Evolutionary conservation across 1,140 invertebrate species (phyloP).

Genomic region (Lysiphlebus fabarum): DNA sequence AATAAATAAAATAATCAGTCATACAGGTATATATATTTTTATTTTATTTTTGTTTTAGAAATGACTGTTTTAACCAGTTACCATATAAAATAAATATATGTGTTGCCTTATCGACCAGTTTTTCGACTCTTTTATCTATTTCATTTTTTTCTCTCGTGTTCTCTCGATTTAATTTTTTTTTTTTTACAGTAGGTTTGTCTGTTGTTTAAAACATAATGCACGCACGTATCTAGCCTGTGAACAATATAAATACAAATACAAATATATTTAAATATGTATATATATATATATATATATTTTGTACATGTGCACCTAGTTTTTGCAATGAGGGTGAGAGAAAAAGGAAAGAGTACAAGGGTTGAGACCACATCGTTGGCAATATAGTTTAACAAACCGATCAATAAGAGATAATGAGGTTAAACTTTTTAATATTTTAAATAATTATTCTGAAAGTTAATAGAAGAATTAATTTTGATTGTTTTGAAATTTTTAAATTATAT

Average conservation of each 20-base stretch:
- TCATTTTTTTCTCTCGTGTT: not conserved
- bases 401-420: constrained; percentile 50
- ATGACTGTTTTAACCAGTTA: constrained; percentile 21
- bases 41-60: too few species aligned
- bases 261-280: constrained; percentile 8
- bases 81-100: constrained; percentile 7
- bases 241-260: not conserved
- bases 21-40: too few species aligned
- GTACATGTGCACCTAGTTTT: not conserved
- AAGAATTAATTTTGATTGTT: too few species aligned
- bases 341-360: not conserved
- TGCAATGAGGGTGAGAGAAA: too few species aligned
- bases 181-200: too few species aligned
- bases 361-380: not conserved
- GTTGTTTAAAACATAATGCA: not conserved
- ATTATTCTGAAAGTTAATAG: too few species aligned
- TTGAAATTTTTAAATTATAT: too few species aligned
- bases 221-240: constrained; percentile 10
- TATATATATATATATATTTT: constrained; percentile 5
- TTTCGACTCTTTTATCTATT: not conserved
- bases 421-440: constrained; percentile 19
- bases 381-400: constrained; percentile 31
- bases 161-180: not conserved
- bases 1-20: constrained; percentile 15
- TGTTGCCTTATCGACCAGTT: constrained; percentile 21